Evolutionary conservation across 2,888 invertebrate species (phyloP), one percentile per base, ranked within the genome.

Genomic region (Rotaria macrura): DNA sequence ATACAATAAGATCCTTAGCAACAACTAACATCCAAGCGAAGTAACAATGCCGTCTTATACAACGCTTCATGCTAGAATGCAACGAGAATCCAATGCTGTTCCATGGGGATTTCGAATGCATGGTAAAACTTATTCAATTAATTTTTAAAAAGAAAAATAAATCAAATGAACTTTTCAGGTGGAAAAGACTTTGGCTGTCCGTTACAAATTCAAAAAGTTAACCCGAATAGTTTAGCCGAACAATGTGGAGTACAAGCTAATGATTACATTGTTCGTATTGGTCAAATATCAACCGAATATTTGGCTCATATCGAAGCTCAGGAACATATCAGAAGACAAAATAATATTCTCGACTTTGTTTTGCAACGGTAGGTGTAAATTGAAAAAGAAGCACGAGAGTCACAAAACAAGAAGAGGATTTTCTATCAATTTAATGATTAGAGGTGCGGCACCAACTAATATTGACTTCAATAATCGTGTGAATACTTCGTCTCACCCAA

Each of bases 201-300:
- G 5, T 25, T 79, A n/a, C 74, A 79, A 79, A 43, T 79, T 43
- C 74, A 79, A 79, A 9, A 84, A 40, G 86, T 86, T 0, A 74
- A 86, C 55, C 74, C 84, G n/a, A 57, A 57, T 57, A 84, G 86
- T 54, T 55, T 86, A 38, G 84, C 84, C n/a, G 86, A 86, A 9
- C 54, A 72, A 54, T 72, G 47, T 34, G 84, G 84, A 10, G 29
- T 86, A 6, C 57, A 25, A 52, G 43, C 40, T 14, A 55, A 84
- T 34, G 86, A 86, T 55, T 85, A 83, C 43, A 86, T 86, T n/a
- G 14, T 86, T 20, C 40, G 54, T 49, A 86, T 86, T 29, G 85
- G 85, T 29, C 47, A 17, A 38, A 43, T 20, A 14, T 47, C 79
- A 4, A 57, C 84, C 23, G 85, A 86, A 85, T 14, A 85, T 83